Conservation (phyloP, 2,797 vertebrate genomes). For the Eidolon dupreanum region DNA sequence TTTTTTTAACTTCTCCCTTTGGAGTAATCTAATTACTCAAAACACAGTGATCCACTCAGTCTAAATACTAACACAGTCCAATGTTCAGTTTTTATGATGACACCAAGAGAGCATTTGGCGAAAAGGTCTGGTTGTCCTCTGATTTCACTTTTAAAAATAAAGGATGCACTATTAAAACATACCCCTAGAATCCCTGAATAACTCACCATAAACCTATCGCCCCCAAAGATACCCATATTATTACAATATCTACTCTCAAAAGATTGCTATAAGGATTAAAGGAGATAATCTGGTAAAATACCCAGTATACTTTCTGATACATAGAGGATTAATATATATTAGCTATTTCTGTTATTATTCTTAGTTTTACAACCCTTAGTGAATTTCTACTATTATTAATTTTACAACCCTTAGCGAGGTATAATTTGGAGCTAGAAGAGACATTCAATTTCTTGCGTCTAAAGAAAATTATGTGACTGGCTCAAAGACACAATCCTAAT, state of each 20-base stretch:
- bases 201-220: background rate
- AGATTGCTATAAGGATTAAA: background rate
- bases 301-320: background rate
- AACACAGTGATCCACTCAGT: background rate
- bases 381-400: constrained; percentile 16
- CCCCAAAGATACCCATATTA: background rate
- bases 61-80: background rate
- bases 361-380: constrained; percentile 28
- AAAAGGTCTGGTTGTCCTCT: background rate
- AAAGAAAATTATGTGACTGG: constrained; percentile 2
- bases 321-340: background rate
- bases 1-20: background rate
- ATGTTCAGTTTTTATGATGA: background rate
- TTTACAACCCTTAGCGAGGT: constrained; percentile 4
- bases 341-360: constrained; percentile 2
- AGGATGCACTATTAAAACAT: background rate
- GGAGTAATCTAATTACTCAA: constrained; percentile 24
- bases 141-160: constrained; percentile 42
- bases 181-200: background rate
- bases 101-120: background rate
- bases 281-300: background rate
- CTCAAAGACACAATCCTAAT: background rate
- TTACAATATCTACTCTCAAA: background rate
- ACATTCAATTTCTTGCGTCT: background rate
- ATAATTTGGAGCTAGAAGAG: background rate